Base-by-base conservation (phyloP, 2,888 invertebrate genomes). In the Idaea aversata region DNA sequence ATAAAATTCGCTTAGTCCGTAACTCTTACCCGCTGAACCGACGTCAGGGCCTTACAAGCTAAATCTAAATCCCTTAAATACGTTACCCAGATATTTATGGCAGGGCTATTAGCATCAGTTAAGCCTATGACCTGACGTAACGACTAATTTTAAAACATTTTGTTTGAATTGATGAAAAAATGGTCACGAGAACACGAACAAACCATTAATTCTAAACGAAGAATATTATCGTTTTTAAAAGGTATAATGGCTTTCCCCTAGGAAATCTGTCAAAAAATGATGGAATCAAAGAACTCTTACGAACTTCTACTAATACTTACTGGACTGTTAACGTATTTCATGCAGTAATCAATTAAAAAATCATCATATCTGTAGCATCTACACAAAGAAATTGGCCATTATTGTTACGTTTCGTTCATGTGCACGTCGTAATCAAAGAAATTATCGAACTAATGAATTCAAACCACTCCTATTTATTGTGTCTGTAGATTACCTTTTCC, bases 391-490 rank as follows among this genome's bases (percentile, higher is more conserved):
- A 90, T 90, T 87, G 82, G 89, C 89, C 90, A 90, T 91, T 91
- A 88, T 86, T 89, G 90, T 91, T 91, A 91, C 90, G 88, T 92
- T 88, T 88, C 86, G 85, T 90, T 88, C 86, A 86, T 88, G 87
- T 89, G 88, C 88, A 90, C 87, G 77, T 85, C 86, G 75, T 71
- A 74, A 72, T 73, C 74, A 66, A 74, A 65, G 63, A 71, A 71
- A 68, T 62, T 71, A 72, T 59, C 62, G 47, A 58, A 64, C 60
- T 67, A 65, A 35, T 66, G 63, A 62, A 57, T 59, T 59, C 62
- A 3, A 60, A 63, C 57, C 61, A 65, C 34, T 59, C 71, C 57
- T 61, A 67, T 63, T 47, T 62, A 67, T 0, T 60, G n/a, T 60
- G 59, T 59, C 15, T 65, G 35, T 13, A 59, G 59, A 62, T 65